phyloP scores from a whole-genome alignment of 2,113 vertebrate species.

The Saimiri boliviensis region DNA sequence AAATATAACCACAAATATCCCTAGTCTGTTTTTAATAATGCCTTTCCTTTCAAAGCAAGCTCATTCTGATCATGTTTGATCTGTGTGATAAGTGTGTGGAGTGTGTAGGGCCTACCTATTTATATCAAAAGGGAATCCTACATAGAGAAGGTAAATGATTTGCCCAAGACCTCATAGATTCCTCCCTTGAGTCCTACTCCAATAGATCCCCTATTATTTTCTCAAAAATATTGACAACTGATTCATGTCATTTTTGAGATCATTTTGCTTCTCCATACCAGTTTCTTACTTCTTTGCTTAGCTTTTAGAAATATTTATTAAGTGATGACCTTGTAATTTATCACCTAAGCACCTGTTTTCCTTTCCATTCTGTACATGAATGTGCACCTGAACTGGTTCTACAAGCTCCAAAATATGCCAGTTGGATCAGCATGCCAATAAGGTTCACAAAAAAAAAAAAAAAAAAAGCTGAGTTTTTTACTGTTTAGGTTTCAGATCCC shows the following conservation, averaged over 20 bases:
- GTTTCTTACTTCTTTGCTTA: not conserved
- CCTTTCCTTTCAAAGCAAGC: slow-evolving; percentile 39
- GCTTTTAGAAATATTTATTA: slow-evolving; percentile 26
- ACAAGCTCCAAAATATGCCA: slow-evolving; percentile 20
- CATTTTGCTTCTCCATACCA: not conserved
- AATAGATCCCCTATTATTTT: not conserved
- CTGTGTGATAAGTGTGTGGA: not conserved
- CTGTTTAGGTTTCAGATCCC: not conserved
- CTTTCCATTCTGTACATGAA: not conserved
- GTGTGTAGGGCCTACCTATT: not conserved
- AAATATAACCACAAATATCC: not conserved
- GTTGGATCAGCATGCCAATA: not conserved
- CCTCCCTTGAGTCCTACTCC: not conserved
- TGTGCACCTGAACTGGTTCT: slow-evolving; percentile 31
- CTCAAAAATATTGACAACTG: not conserved
- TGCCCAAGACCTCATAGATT: not conserved
- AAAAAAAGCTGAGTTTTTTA: slow-evolving; percentile 5
- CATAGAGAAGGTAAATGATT: not conserved
- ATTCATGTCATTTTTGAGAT: slow-evolving; percentile 37
- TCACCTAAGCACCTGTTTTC: slow-evolving; percentile 16
- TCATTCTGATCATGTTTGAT: not conserved
- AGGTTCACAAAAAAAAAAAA: not conserved
- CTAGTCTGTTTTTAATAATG: slow-evolving; percentile 13
- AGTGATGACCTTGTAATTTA: slow-evolving; percentile 19
- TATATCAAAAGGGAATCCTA: not conserved